A percentile compares a stretch with the other conserved stretches of the same genome.
Evolutionary conservation across 2,113 vertebrate species (phyloP).

Genomic region (Cyprinodon brontotheroides): DNA sequence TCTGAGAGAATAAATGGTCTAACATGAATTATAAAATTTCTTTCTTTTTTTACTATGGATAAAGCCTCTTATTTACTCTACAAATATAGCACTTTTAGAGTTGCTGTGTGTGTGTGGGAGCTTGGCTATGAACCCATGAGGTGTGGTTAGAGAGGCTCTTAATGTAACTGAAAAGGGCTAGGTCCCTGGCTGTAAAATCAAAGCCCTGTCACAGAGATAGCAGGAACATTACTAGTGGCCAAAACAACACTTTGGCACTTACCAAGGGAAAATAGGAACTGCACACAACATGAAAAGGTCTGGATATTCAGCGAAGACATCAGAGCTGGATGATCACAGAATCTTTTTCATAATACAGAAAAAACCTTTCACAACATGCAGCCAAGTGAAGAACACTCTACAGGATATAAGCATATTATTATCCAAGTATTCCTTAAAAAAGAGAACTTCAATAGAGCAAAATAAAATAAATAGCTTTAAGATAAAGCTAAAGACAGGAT

Average conservation of each 20-base stretch:
- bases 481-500: neutral
- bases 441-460: neutral
- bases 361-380: neutral
- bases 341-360: neutral
- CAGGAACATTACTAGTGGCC: neutral
- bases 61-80: too few relatives aligned
- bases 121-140: neutral
- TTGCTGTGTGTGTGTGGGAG: neutral
- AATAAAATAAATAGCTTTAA: neutral
- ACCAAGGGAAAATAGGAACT: neutral
- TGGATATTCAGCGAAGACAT: neutral
- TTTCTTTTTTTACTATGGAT: too few relatives aligned
- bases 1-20: too few relatives aligned
- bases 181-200: neutral
- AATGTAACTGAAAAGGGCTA: neutral
- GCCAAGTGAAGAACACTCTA: neutral
- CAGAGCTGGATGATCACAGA: neutral
- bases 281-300: neutral
- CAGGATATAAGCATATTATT: neutral
- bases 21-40: too few relatives aligned
- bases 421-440: neutral
- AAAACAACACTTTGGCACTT: neutral
- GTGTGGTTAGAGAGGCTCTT: neutral
- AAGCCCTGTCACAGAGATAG: neutral
- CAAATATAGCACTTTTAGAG: neutral